Evolutionary conservation across 1,140 invertebrate species (phyloP), one percentile per base, ranked within the genome.

Genomic region (Galleria mellonella): DNA sequence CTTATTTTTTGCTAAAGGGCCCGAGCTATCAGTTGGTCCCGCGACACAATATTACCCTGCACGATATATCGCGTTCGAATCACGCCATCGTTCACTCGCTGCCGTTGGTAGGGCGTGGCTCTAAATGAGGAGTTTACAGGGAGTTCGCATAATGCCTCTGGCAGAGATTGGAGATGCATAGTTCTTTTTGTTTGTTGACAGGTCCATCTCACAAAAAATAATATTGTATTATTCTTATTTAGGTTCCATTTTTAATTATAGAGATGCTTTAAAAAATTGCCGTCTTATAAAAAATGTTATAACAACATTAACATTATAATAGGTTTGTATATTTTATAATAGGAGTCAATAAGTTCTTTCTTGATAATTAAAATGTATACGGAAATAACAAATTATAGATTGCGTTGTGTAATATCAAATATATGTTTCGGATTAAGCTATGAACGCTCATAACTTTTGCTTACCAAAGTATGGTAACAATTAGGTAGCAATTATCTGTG

Each of bases 1-100:
- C 75, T 83, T 79, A 83, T 81, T 83, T 81, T 76, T 83, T 83
- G 66, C 48, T 68, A 51, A 70, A 76, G 70, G 66, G 69, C 64
- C 59, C 55, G 47, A 75, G 74, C 65, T 77, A 83, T 82, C 79
- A 76, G 68, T 72, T 58, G 54, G 62, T 55, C 56, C 54, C 61
- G 64, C 65, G 68, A 72, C 65, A 81, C 71, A 76, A 82, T 83
- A 83, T 79, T 73, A 76, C 71, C 68, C 61, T 66, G 62, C 62
- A 65, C 51, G 60, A 58, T 75, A 72, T 75, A 83, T 79, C 60
- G 72, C 66, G 66, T 72, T 65, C 57, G 52, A 74, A 77, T 83
- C 66, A 64, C 66, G 69, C 68, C 73, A 79, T 83, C 74, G 72
- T 68, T 83, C 63, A 78, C 65, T 65, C 66, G 55, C 51, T 43